Evolutionary conservation across 2,113 vertebrate genomes (phyloP), one percentile per base, ranked within the genome.

Genomic region (Ophiodon elongatus): DNA sequence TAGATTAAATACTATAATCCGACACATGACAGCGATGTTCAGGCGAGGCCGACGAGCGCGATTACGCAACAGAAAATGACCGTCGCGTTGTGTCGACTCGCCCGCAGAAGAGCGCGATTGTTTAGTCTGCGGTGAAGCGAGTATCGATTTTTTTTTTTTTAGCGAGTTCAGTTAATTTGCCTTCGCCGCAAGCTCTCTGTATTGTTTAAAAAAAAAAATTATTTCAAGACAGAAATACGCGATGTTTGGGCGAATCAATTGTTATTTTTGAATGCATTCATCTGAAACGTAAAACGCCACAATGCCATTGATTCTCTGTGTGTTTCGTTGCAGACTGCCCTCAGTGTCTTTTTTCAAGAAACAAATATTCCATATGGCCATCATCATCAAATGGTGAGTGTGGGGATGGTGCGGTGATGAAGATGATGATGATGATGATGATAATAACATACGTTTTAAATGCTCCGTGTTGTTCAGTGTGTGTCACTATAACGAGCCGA

Each of bases 321-420:
- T 87, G 4, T 81, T 54, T 84, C 27, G 33, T 93, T 88, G 4
- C 93, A 99, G 98, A 98, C 98, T 73, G 98, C 98, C 71, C 97
- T 99, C 93, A 99, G 98, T 97, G 97, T 96, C 94, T 99, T 99
- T 95, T 99, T 99, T 93, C 98, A 99, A 96, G 98, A 99, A 96
- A 97, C 98, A 86, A 99, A 97, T 94, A 97, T 98, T 90, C 97
- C 97, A 85, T 98, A 98, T 92, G 97, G 96, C 91, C 98, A 99
- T 96, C 97, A 96, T 94, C 98, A 99, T 96, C 98, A 99, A 95
- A 98, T 99, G 98, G 98, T 99, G 96, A 98, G 98, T 96, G 96
- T 93, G 25, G 47, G 41, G 56, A 71, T 23, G 25, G 67, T 2
- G 54, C 10, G 15, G 67, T 43, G 9, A 19, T 4, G n/a, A 14